phyloP scores from a whole-genome alignment of 2,113 vertebrate species.

The Gopherus flavomarginatus region DNA sequence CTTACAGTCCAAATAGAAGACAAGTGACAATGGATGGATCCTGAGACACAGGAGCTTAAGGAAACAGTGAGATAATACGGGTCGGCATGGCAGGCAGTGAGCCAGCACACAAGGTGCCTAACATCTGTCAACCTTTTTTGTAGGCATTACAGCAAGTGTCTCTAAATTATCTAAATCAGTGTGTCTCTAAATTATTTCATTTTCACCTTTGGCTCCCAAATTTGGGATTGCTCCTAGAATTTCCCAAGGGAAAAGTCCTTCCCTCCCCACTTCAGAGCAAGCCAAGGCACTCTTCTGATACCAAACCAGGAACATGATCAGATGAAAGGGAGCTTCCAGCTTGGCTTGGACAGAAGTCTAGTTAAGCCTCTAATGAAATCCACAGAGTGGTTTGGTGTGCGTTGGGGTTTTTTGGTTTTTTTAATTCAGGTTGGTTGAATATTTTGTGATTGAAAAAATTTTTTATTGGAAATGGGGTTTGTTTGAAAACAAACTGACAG shows the following conservation, averaged over 20 bases:
- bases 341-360: background rate
- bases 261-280: background rate
- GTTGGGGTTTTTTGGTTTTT: too few species aligned
- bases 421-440: background rate
- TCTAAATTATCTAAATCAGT: background rate
- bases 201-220: background rate
- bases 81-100: background rate
- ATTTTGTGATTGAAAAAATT: background rate
- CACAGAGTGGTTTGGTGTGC: background rate
- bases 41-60: background rate
- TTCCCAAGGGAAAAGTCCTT: background rate
- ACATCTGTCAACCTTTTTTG: background rate
- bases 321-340: background rate
- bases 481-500: background rate
- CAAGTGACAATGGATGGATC: background rate
- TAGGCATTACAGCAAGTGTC: background rate
- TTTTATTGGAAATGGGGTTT: background rate
- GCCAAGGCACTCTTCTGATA: background rate
- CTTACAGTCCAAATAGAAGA: background rate
- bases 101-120: background rate
- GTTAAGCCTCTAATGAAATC: background rate
- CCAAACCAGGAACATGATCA: background rate
- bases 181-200: background rate
- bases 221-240: background rate
- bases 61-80: background rate